A percentile compares a stretch with the other conserved stretches of the same genome.
Conservation (phyloP, 2,113 vertebrate genomes). For the Nycticorax nycticorax region DNA sequence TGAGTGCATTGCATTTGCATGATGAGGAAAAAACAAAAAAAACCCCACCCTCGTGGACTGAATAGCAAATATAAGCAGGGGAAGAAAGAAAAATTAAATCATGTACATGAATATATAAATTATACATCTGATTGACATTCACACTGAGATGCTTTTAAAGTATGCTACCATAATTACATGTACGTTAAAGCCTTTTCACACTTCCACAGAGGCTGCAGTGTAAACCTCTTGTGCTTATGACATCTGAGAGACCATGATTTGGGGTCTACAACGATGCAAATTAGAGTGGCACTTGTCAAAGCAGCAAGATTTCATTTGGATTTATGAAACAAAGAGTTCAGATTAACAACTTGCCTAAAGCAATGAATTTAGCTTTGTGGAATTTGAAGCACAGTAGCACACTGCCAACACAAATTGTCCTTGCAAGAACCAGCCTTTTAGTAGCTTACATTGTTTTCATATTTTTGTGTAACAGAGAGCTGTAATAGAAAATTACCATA, state of each 20-base stretch:
- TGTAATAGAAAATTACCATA: background rate
- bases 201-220: background rate
- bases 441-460: accelerated
- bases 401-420: background rate
- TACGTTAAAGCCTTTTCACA: background rate
- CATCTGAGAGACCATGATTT: background rate
- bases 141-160: background rate
- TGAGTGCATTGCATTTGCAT: background rate
- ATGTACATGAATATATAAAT: background rate
- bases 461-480: background rate
- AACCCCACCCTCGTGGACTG: background rate
- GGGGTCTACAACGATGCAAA: background rate
- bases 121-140: background rate
- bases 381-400: background rate
- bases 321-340: background rate
- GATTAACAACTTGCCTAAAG: background rate
- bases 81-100: background rate
- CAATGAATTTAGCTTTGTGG: accelerated
- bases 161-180: background rate
- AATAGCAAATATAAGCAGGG: background rate
- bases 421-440: background rate
- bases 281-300: background rate
- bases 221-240: background rate
- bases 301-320: background rate
- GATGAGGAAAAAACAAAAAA: background rate